Evolutionary conservation across 2,888 invertebrate genomes (phyloP), one percentile per base, ranked within the genome.

Genomic region (Troides helena): DNA sequence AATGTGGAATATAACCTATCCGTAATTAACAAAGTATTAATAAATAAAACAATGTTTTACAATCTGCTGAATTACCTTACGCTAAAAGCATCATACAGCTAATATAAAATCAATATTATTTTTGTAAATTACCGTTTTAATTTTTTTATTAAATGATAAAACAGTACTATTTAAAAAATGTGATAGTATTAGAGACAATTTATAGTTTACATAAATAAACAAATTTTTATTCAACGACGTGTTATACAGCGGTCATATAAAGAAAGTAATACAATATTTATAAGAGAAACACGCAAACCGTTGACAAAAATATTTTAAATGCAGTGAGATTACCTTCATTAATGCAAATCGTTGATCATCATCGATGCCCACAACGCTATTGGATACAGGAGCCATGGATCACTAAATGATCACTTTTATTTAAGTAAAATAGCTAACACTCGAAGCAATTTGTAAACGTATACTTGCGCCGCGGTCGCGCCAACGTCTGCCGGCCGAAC

Each of bases 281-380:
- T 62, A 62, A 46, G 43, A 39, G 21, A 65, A 59, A 65, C 60
- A 69, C 21, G 25, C n/a, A n/a, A 58, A 62, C 30, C 46, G 25
- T 61, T 23, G 39, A n/a, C 23, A 58, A 46, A 21, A 53, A n/a
- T 23, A 14, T 39, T 36, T 36, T 36, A 60, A 65, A 62, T 46
- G 7, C 10, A 18, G 14, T 58, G 46, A 8, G 30, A 30, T 69
- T 93, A 96, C 96, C 95, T 96, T 96, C 95, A 96, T 96, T 72
- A 96, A 89, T 21, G 95, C 94, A 81, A 96, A 96, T 75, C 95
- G 93, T 80, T 96, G 95, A 78, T 96, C 95, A 84, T 96, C 96
- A 65, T 95, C 95, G 72, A 96, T 91, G 68, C 94, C 94, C 70
- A 94, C 84, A 18, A 93, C 88, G 59, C 80, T 77, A 73, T 86